Base-by-base conservation (phyloP, 30 jellyfish, hydroid and myxozoan species). In the Rhopilema esculentum region DNA sequence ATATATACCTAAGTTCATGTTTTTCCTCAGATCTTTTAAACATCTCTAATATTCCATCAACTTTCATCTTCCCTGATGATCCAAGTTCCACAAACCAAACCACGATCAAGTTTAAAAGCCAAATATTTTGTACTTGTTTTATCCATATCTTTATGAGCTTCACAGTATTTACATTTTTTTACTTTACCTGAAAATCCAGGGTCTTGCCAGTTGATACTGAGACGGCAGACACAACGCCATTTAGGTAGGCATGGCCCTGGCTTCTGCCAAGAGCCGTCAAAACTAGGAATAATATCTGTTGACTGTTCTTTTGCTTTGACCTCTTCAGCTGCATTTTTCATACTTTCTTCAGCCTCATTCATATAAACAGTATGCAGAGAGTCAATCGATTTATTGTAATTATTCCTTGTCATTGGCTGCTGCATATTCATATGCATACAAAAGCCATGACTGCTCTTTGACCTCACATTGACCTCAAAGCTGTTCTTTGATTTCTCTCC, bases 41-140 rank as follows among this genome's bases (percentile, higher is more conserved):
- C 1, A 86, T 75, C 27, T 87, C 40, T 40, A 33, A 27, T 21
- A 86, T 61, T 27, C 95, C 83, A 24, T 72, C 49, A 62, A 86
- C 95, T 72, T 86, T 92, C 91, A 86, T 86, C 57, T 72, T 73
- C 22, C 73, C 64, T 74, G 95, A 67, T 15, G 93, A 75, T 18
- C 79, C 87, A 48, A 16, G 9, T n/a, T 76, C 69, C 69, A 8
- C 69, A 57, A 57, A 57, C 6, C 22, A 8, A 57, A 57, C 24
- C 69, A 57, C 22, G 69, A 8, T 57, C 8, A 8, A 57, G 6
- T 25, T 1, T 57, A 22, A 22, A 0, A 18, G 69, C 69, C 0
- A 57, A 57, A 8, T 57, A 57, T 57, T 1, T 57, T 57, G 19
- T 25, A 57, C 12, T 57, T 1, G 69, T 57, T 57, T 57, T 25